A percentile compares a stretch with the other conserved stretches of the same genome.
phyloP scores from a whole-genome alignment of 2,888 invertebrate genomes.

The Microdon myrmicae region DNA sequence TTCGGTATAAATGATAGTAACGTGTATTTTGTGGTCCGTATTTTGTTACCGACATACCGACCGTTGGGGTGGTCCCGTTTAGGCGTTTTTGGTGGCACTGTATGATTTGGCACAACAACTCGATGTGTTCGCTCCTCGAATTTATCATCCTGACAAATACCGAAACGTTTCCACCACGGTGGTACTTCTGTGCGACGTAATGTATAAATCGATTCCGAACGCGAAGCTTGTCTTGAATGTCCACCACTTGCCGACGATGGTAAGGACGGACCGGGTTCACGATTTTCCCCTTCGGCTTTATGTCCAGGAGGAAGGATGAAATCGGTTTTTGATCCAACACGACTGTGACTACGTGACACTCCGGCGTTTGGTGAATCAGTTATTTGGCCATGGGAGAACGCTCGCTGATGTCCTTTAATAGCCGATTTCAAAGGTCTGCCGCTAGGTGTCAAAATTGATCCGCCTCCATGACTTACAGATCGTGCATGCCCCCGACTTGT shows the following conservation, averaged over 20 bases:
- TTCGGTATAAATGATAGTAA: constrained; percentile 93
- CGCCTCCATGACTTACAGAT: constrained; percentile 87
- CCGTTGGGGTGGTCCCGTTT: constrained; percentile 85
- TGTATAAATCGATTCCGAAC: constrained; percentile 90
- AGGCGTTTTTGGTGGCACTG: constrained; percentile 83
- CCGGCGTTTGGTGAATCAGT: constrained; percentile 69
- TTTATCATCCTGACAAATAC: constrained; percentile 73
- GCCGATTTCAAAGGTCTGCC: constrained; percentile 79
- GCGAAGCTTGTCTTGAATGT: constrained; percentile 87
- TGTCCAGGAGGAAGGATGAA: constrained; percentile 89
- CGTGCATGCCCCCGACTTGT: constrained; percentile 74
- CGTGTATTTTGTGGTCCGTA: constrained; percentile 95
- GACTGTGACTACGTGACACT: constrained; percentile 75
- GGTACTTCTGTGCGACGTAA: constrained; percentile 79
- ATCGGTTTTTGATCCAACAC: constrained; percentile 87
- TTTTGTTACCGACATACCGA: constrained; percentile 82
- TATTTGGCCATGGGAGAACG: constrained; percentile 88
- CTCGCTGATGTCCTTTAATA: constrained; percentile 81
- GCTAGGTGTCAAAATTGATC: constrained; percentile 67
- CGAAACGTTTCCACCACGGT: constrained; percentile 77
- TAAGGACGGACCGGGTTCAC: constrained; percentile 65
- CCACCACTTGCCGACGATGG: constrained; percentile 68
- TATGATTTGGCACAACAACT: constrained; percentile 85
- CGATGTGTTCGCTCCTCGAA: constrained; percentile 77
- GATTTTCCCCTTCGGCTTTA: constrained; percentile 79